A percentile compares a stretch with the other conserved stretches of the same genome.
These are phyloP conservation scores for Epinephelus lanceolatus DNA, from an alignment of 2,113 vertebrate species.

Conservation along the genomic window DNA sequence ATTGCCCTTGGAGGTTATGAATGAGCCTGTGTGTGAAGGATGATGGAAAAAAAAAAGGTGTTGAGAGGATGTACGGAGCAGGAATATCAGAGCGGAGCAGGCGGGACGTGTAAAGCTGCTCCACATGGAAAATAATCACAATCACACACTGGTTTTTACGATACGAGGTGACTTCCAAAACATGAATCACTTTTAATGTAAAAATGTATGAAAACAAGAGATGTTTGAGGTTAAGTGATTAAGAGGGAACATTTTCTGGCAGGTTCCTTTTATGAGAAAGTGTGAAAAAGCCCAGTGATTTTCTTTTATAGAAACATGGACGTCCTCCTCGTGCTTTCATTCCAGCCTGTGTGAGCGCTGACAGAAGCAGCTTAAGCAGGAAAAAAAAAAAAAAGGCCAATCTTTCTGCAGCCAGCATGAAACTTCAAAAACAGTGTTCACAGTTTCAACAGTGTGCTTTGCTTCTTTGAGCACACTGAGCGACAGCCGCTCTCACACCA, in stretches of 20 bases:
- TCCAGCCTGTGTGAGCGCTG: slow-evolving; percentile 14
- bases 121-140: slow-evolving; percentile 47
- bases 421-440: slow-evolving; percentile 39
- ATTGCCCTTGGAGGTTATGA: slow-evolving; percentile 73
- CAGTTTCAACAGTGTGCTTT: slow-evolving; percentile 45
- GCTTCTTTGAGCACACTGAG: slow-evolving; percentile 48
- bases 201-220: slow-evolving; percentile 8
- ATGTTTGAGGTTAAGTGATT: slow-evolving; percentile 28
- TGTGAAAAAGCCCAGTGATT: background rate
- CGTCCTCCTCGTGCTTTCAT: background rate
- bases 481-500: slow-evolving; percentile 58
- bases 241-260: slow-evolving; percentile 32
- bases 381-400: background rate
- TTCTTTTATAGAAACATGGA: slow-evolving; percentile 16
- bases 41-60: slow-evolving; percentile 64
- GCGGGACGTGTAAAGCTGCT: slow-evolving; percentile 38
- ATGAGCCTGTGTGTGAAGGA: slow-evolving; percentile 77
- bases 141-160: slow-evolving; percentile 37
- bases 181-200: slow-evolving; percentile 11
- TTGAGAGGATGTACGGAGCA: slow-evolving; percentile 63
- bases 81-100: slow-evolving; percentile 52
- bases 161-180: slow-evolving; percentile 21
- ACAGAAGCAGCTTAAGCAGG: background rate
- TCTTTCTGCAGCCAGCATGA: slow-evolving; percentile 17
- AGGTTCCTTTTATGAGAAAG: slow-evolving; percentile 31